Base-by-base conservation (phyloP, 2,888 invertebrate genomes). In the Sphinx pinastri region DNA sequence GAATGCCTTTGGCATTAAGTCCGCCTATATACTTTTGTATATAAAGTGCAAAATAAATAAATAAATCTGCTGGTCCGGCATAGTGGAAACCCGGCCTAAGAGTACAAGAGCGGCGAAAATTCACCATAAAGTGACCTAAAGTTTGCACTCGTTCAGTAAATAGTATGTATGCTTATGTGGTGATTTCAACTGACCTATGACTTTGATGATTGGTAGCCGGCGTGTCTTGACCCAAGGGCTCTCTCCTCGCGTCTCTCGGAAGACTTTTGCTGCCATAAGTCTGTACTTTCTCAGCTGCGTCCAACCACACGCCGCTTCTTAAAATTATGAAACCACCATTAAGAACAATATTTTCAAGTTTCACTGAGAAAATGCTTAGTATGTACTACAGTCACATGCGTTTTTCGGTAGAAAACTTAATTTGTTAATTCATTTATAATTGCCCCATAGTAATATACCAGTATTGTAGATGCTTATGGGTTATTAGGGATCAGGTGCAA, bases 151-250 rank as follows among this genome's bases (percentile, higher is more conserved):
- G 38, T 38, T 38, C 38, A 2, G 6, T 8, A 25, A 25, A 25
- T 2, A 25, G 25, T 25, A 25, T 25, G 25, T 25, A 25, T 2
- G 25, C 0, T 38, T 38, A 38, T 38, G 5, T 7, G 8, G 38
- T 38, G 38, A 38, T 38, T 38, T 38, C 4, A 38, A 38, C 71
- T 71, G 79, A 94, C 94, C 93, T 92, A 75, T 91, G 91, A 77
- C 87, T 91, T 74, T 89, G 88, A 73, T 94, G 93, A 76, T 93
- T 93, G 69, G 88, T 90, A 55, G 93, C 88, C 69, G 93, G 94
- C 73, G 96, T 96, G 72, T 97, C 98, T 90, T 98, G 97, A 0
- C 98, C 98, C 68, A 98, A 86, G 0, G 98, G 98, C 84, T 98
- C 98, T 82, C 97, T 96, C 63, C 98, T 94, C 71, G 97, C 96